Percentiles rank a stretch among this genome's conserved stretches.
These are phyloP conservation scores for Chromoteleia sp. DNA, from an alignment of 2,888 invertebrate genomes.

Conservation along the genomic window DNA sequence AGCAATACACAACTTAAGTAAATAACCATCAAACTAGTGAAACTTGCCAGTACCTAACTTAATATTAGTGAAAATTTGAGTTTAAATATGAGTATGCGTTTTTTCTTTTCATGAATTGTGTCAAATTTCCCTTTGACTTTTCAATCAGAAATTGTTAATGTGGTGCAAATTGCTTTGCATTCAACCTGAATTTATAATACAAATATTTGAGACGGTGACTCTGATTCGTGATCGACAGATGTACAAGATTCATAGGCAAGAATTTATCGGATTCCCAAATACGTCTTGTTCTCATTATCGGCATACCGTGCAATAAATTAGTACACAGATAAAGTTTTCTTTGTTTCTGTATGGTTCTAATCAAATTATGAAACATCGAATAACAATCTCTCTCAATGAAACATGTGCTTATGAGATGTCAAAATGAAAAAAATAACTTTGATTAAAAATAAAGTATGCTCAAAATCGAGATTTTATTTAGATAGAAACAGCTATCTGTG, in stretches of 20 bases:
- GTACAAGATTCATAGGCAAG: conserved; percentile 58
- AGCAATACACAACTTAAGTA: too few species aligned
- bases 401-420: conserved; percentile 1
- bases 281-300: conserved; percentile 55
- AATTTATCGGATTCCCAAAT: conserved; percentile 65
- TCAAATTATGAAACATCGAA: conserved; percentile 4
- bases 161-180: conserved; percentile 5
- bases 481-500: too few species aligned
- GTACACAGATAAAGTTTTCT: conserved; percentile 21
- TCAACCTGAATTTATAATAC: conserved; percentile 45
- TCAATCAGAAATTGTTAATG: conserved; percentile 32
- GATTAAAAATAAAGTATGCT: too few species aligned
- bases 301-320: conserved; percentile 30
- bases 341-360: conserved; percentile 35
- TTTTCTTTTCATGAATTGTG: background rate
- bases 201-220: conserved; percentile 45
- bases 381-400: conserved; percentile 1
- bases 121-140: background rate
- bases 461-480: too few species aligned
- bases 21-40: too few species aligned
- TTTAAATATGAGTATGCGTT: too few species aligned
- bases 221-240: conserved; percentile 54
- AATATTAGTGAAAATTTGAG: too few species aligned
- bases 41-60: too few species aligned
- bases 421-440: too few species aligned